These are phyloP conservation scores for Hypanus sabinus DNA, from an alignment of 2,113 vertebrate genomes.

Conservation along the genomic window DNA sequence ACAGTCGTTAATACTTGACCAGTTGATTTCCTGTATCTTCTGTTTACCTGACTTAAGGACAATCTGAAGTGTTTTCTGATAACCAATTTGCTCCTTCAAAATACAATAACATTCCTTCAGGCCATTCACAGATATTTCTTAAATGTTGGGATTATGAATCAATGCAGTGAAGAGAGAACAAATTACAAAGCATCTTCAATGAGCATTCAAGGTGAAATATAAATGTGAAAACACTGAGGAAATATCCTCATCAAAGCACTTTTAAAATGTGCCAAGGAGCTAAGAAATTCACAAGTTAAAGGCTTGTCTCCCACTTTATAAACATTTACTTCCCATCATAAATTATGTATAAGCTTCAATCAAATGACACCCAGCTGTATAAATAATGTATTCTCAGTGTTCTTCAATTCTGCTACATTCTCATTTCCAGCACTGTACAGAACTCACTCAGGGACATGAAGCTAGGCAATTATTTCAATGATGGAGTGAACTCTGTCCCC, in stretches of 20 bases:
- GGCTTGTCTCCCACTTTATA: constrained; percentile 66
- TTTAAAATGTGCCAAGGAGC: constrained; percentile 51
- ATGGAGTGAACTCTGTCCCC: not conserved
- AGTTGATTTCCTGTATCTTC: not conserved
- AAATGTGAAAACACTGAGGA: not conserved
- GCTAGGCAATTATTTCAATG: not conserved
- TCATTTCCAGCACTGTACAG: constrained; percentile 52
- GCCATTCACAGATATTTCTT: not conserved
- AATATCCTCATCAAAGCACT: constrained; percentile 18
- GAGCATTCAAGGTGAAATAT: not conserved
- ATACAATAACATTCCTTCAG: not conserved
- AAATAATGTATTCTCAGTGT: constrained; percentile 66
- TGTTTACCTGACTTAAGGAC: not conserved
- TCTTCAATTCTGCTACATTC: constrained; percentile 50
- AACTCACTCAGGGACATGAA: constrained; percentile 45
- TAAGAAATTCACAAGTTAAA: constrained; percentile 60
- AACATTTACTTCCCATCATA: constrained; percentile 68
- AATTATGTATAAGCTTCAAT: constrained; percentile 61
- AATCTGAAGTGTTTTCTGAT: not conserved
- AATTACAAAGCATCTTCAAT: not conserved
- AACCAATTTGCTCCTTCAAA: not conserved
- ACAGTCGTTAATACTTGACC: too few species aligned
- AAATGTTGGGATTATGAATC: not conserved
- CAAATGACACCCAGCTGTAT: constrained; percentile 72
- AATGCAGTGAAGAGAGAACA: not conserved